Base-by-base conservation (phyloP, 2,888 invertebrate genomes). In the Chymomyza procnemis region DNA sequence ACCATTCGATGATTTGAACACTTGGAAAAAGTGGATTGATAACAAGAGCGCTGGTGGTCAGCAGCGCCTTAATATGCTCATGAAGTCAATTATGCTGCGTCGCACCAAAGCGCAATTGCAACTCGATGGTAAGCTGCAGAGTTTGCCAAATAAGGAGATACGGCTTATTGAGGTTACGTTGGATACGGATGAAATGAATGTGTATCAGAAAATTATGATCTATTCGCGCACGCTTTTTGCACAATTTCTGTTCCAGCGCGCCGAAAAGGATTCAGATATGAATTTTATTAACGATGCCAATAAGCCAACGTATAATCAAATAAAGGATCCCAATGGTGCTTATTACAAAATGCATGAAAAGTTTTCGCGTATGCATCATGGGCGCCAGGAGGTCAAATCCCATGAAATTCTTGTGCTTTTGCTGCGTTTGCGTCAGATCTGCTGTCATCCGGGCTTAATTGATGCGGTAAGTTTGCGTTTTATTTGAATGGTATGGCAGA, bases 11-110 rank as follows among this genome's bases (percentile, higher is more conserved):
- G 97, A 99, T 75, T 92, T 96, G 54, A 91, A 91, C 12, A 94
- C 97, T 73, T 99, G 97, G 97, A 97, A 97, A 90, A 94, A 95
- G 69, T 98, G 97, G 95, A 96, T 99, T 61, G 96, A 96, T 85
- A 95, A 96, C 89, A 97, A 96, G 88, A 94, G 93, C 74, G 92
- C 93, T 46, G 95, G 95, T 54, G 97, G 97, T 0, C 94, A 96
- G 85, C 94, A 96, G 83, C 93, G 98, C 2, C 92, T 99, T n/a
- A 94, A 95, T 86, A 95, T 96, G 0, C 92, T 99, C 0, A 95
- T 97, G 91, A 96, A 96, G 67, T 94, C 95, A 4, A 88, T 99
- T 1, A 93, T 99, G 92, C 92, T 99, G 69, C 93, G 99, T 0
- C 93, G 99, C 54, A 98, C 98, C 0, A 99, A 99, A 90, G 92